Percentiles rank a stretch among this genome's conserved stretches.
Conservation (phyloP, 2,113 vertebrate species). For the Mirza zaza region DNA sequence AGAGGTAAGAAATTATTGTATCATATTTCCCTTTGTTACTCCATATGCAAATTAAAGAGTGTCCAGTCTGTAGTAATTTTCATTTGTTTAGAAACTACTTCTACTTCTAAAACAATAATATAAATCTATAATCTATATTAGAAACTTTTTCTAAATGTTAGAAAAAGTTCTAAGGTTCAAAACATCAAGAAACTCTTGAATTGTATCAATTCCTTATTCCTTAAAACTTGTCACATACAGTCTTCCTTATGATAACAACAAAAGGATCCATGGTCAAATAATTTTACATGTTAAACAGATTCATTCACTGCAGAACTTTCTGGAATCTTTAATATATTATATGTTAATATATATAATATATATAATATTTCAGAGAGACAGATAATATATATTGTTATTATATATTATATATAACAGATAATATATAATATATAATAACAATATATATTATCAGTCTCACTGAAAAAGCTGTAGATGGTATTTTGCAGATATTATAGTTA, state of each 20-base stretch:
- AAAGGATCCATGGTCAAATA: neutral
- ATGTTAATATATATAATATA: neutral
- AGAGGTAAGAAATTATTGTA: neutral
- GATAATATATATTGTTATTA: too few species aligned
- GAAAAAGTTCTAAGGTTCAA: slow-evolving; percentile 4
- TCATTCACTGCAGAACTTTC: neutral
- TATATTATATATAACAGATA: too few species aligned
- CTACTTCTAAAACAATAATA: slow-evolving; percentile 40
- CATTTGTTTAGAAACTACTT: slow-evolving; percentile 54
- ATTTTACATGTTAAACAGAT: slow-evolving; percentile 33
- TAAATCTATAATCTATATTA: neutral
- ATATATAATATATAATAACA: too few species aligned
- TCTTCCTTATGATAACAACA: neutral
- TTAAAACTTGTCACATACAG: slow-evolving; percentile 18
- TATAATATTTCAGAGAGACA: too few species aligned
- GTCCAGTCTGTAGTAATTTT: neutral
- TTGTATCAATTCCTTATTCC: neutral
- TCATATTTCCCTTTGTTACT: neutral
- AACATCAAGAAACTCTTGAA: neutral
- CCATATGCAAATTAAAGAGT: neutral
- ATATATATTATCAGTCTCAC: neutral
- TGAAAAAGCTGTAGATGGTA: neutral
- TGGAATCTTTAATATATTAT: neutral
- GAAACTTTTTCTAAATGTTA: neutral
- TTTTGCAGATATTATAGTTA: neutral